Evolutionary conservation across 2,888 invertebrate species (phyloP), one percentile per base, ranked within the genome.

Genomic region (Hipparchia semele): DNA sequence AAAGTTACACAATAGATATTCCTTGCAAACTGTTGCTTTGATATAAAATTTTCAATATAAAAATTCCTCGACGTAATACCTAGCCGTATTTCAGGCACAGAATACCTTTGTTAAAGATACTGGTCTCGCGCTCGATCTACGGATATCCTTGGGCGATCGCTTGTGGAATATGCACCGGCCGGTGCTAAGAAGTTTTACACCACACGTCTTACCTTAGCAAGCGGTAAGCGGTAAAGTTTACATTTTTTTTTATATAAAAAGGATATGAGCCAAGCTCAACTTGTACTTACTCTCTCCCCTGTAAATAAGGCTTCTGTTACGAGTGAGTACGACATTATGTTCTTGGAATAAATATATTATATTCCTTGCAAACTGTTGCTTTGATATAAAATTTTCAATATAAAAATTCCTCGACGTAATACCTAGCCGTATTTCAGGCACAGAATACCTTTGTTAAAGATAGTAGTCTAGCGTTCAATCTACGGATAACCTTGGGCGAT

Each of bases 101-200:
- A 75, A 77, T 84, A 94, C 95, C 96, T 94, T 98, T 98, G 67
- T 98, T 95, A 80, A 96, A 96, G 39, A 98, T 95, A 1, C 96
- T 95, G 0, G 97, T 97, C 82, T 97, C 97, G 0, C 97, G 96
- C n/a, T 96, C 96, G 65, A 98, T 96, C 87, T 98, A 98, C 0
- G 96, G 96, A 85, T 98, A 99, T 0, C 98, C 98, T 33, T 96
- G 95, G 5, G 98, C 98, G 71, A 96, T 96, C 3, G 98, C 99
- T 82, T 97, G 90, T 99, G 99, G 77, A 96, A 66, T 65, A 51
- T 96, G 87, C 99, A 99, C 59, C 96, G 95, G 0, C 99, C 99
- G 3, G 98, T 96, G 0, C 39, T n/a, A 4, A 1, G 9, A 13
- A 8, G 62, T 53, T 65, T 49, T 62, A 46, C 10, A 46, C 45